Evolutionary conservation across 1,140 invertebrate species (phyloP), one percentile per base, ranked within the genome.

Genomic region (Zaprionus kolodkinae): DNA sequence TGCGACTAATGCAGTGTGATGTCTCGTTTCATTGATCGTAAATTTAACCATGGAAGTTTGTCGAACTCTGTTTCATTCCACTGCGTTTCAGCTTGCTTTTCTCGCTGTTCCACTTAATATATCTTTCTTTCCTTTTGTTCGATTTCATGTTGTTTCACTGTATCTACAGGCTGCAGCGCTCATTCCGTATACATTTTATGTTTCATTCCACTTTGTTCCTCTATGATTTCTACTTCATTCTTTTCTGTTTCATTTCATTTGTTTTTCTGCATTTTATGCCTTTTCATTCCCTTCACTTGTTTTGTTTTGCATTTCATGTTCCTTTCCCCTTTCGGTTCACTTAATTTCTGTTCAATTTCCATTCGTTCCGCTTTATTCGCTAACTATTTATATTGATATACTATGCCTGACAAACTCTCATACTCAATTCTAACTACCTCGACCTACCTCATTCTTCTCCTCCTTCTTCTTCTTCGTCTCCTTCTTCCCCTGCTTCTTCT

Each of bases 1-100:
- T 35, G 50, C 30, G 27, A 62, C 59, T 61, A 68, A 66, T 75
- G 60, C 54, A 54, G 65, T 48, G 40, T 6, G 40, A 11, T 68
- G 61, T 65, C 68, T 68, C 78, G 6, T 65, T 85, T 81, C 81
- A 76, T 76, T 60, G 63, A 33, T 50, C 72, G 55, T 56, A 68
- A 87, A 86, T 86, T 86, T 79, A 76, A 54, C 79, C 79, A 79
- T 60, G 59, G 66, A 74, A 76, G 77, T 21, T 64, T 64, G 35
- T 76, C 50, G 33, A 43, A 50, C 45, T 50, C 45, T 50, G 45
- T 50, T 25, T 17, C 17, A 50, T 50, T 50, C 45, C 45, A 25
- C 10, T 25, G 11, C 17, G 45, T 50, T 50, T 5, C 45, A 50
- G 3, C 0, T 3, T 30, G 27, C 27, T 2, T 30, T 30, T 6